Conservation (phyloP, 37 sponge, comb jelly and placozoan species). For the Aphrocallistes beatrix region DNA sequence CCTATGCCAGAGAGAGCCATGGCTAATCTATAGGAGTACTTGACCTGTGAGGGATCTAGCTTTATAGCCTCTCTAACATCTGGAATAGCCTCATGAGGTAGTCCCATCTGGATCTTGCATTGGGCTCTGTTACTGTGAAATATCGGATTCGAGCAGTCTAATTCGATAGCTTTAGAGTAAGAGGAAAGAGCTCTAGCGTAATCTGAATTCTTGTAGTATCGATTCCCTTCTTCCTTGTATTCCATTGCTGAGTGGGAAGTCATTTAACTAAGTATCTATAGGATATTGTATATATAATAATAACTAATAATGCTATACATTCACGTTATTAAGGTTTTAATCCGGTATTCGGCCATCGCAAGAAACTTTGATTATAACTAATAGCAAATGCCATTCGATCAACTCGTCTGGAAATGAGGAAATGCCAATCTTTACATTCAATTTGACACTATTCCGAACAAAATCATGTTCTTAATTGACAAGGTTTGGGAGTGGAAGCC, state of each 20-base stretch:
- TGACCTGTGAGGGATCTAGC: conserved; percentile 45
- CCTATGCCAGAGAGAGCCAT: conserved; percentile 59
- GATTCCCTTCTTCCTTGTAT: conserved; percentile 47
- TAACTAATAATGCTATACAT: too few relatives aligned
- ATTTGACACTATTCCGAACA: too few relatives aligned
- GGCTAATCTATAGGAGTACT: conserved; percentile 61
- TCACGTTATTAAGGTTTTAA: too few relatives aligned
- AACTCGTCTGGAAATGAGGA: too few relatives aligned
- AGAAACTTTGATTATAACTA: too few relatives aligned
- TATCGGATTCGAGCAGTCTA: conserved; percentile 21
- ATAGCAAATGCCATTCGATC: too few relatives aligned
- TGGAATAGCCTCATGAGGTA: conserved; percentile 34
- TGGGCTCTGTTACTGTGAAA: conserved; percentile 73
- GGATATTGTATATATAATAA: too few relatives aligned
- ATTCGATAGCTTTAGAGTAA: conserved; percentile 29
- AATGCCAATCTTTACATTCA: too few relatives aligned
- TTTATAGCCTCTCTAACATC: conserved; percentile 41
- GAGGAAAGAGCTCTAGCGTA: conserved; percentile 32
- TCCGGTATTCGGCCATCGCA: too few relatives aligned
- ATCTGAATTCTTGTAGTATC: conserved; percentile 32
- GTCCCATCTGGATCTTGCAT: conserved; percentile 47
- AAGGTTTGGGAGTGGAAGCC: too few relatives aligned
- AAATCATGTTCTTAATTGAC: too few relatives aligned
- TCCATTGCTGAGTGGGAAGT: not conserved
- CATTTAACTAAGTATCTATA: too few relatives aligned